Evolutionary conservation across 2,113 vertebrate species (phyloP).

Genomic region (Haplochromis burtoni): DNA sequence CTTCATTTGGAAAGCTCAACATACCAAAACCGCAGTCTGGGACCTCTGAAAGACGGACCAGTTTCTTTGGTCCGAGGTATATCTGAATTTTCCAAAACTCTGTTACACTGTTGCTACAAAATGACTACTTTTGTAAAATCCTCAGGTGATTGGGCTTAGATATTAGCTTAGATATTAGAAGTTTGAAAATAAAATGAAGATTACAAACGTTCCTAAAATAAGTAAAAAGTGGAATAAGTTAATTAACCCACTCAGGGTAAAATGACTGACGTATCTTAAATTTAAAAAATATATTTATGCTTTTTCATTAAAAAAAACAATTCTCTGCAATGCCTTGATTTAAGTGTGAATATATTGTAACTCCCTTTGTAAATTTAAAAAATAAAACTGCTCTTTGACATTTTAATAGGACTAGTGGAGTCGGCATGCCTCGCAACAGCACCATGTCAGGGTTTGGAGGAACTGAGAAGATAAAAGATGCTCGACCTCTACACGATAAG

Average conservation of each 20-base stretch:
- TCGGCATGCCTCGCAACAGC: slow-evolving; percentile 77
- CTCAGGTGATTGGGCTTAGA: not conserved
- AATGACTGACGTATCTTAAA: not conserved
- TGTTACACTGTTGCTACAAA: not conserved
- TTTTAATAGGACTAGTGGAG: slow-evolving; percentile 71
- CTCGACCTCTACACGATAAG: slow-evolving; percentile 91
- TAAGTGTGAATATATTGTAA: not conserved
- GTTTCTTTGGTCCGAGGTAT: slow-evolving; percentile 80
- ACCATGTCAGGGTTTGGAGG: slow-evolving; percentile 79
- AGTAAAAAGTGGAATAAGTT: not conserved
- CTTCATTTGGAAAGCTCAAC: slow-evolving; percentile 81
- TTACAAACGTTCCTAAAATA: not conserved
- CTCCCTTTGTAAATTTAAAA: not conserved
- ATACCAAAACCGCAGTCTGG: slow-evolving; percentile 73
- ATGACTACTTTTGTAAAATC: not conserved
- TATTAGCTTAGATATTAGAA: not conserved
- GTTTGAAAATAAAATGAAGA: not conserved
- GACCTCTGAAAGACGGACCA: slow-evolving; percentile 83
- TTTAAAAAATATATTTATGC: not conserved
- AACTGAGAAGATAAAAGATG: slow-evolving; percentile 91
- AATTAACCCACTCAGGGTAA: not conserved
- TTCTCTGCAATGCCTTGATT: not conserved
- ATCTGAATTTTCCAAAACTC: slow-evolving; percentile 44
- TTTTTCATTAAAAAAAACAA: not conserved
- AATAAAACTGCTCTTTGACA: not conserved